Evolutionary conservation across 1,140 invertebrate species (phyloP), one percentile per base, ranked within the genome.

Genomic region (Stenopsyche tienmushanensis): DNA sequence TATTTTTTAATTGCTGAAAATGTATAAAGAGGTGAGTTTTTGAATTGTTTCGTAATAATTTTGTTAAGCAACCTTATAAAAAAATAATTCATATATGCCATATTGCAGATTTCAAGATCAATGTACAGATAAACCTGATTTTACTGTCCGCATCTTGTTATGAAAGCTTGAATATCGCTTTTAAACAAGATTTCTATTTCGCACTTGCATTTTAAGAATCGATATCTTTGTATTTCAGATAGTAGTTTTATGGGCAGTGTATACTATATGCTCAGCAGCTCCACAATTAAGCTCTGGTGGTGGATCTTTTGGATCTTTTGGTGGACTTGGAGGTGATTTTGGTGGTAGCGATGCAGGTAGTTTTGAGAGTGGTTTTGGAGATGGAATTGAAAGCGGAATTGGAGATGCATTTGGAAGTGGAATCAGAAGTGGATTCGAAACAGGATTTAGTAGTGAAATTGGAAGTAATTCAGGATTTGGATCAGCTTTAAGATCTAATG

Each of bases 271-370:
- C 29, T 39, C 10, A 29, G 64, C 64, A n/a, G 64, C 64, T 39
- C 64, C 64, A 1, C 64, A 66, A 23, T 50, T 65, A 21, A 54
- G 44, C 8, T 53, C 54, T 7, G 39, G 21, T 39, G 50, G 44
- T 50, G 59, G 59, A 2, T 5, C 3, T 47, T 47, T 47, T 20
- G 44, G 44, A 15, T 8, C 3, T 15, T 24, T 53, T 8, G 49
- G 23, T 49, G 47, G 64, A 15, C 18, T 65, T 17, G 63, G 63
- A 42, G 52, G 15, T 25, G 50, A 25, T 62, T 53, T 66, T 25
- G 64, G 55, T 29, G 34, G 7, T 3, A 26, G 24, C 1, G n/a
- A 20, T 15, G 8, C 10, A 44, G 15, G 9, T 50, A 41, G 57
- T 21, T 9, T 54, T 41, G 29, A 41, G n/a, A 29, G n/a, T 60